Evolutionary conservation across 30 jellyfish, hydroid and myxozoan genomes (phyloP).

Genomic region (Phacellophora camtschatica): DNA sequence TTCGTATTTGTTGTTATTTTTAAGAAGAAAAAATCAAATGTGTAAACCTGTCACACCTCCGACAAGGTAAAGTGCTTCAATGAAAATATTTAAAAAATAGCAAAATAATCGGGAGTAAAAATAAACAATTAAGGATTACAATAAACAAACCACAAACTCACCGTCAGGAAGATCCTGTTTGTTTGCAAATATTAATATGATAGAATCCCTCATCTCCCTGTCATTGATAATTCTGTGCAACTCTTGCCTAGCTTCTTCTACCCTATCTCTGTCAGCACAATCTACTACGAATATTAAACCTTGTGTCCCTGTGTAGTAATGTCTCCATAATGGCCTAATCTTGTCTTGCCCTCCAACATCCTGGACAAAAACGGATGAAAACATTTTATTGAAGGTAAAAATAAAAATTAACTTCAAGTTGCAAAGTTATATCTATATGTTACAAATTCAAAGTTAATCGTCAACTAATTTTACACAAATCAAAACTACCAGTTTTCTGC

Average conservation of each 20-base stretch:
- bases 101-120: not conserved
- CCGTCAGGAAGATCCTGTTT: conserved; percentile 99
- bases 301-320: conserved; percentile 98
- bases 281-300: conserved; percentile 96
- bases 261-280: conserved; percentile 98
- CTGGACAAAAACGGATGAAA: conserved; percentile 53
- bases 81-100: not conserved
- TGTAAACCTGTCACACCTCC: not conserved
- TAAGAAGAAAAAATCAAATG: too few relatives aligned
- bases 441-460: too few relatives aligned
- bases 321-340: conserved; percentile 98
- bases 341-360: conserved; percentile 99
- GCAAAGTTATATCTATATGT: too few relatives aligned
- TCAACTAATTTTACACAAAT: too few relatives aligned
- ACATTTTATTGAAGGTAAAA: too few relatives aligned
- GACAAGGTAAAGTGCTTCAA: not conserved
- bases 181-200: conserved; percentile 91
- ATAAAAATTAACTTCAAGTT: too few relatives aligned
- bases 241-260: conserved; percentile 98
- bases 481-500: too few relatives aligned
- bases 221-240: conserved; percentile 96
- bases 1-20: too few relatives aligned
- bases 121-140: not conserved
- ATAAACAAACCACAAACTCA: too few relatives aligned
- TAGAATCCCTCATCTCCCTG: conserved; percentile 98